phyloP scores from a whole-genome alignment of 2,888 invertebrate species.

The Orthosia gothica region DNA sequence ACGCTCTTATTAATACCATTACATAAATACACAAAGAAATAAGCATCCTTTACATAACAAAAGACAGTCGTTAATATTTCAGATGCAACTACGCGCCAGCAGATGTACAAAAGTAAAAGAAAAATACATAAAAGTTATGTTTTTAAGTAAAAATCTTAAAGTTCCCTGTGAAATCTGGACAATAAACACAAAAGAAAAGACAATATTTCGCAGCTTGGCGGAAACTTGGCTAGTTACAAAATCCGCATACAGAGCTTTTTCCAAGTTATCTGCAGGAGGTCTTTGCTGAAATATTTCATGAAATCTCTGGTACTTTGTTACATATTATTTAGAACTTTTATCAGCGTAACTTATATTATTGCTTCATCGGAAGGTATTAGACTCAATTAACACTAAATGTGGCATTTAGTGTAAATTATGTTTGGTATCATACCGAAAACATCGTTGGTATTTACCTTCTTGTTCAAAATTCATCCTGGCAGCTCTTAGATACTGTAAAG shows the following conservation, averaged over 20 bases:
- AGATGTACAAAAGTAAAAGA: constrained; percentile 40
- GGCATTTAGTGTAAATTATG: no score
- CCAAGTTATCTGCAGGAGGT: constrained; percentile 66
- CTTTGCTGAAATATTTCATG: constrained; percentile 55
- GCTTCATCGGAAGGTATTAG: neutral
- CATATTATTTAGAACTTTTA: constrained; percentile 48
- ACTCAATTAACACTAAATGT: no score
- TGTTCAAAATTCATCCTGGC: no score
- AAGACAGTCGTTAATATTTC: constrained; percentile 28
- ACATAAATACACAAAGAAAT: neutral
- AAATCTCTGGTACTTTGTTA: constrained; percentile 47
- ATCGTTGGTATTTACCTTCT: no score
- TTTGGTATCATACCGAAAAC: no score
- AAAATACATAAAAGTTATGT: constrained; percentile 21
- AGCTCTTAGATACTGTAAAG: no score
- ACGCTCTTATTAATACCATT: neutral
- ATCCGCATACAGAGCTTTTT: constrained; percentile 63
- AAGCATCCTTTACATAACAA: constrained; percentile 30
- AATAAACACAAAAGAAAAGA: constrained; percentile 60
- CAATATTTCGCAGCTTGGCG: constrained; percentile 63
- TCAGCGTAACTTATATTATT: neutral
- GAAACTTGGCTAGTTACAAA: constrained; percentile 65
- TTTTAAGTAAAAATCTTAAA: constrained; percentile 54
- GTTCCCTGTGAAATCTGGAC: constrained; percentile 51
- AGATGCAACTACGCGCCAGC: constrained; percentile 12